These are phyloP conservation scores for Congeria kusceri DNA, from an alignment of 2,888 invertebrate genomes.

Conservation along the genomic window DNA sequence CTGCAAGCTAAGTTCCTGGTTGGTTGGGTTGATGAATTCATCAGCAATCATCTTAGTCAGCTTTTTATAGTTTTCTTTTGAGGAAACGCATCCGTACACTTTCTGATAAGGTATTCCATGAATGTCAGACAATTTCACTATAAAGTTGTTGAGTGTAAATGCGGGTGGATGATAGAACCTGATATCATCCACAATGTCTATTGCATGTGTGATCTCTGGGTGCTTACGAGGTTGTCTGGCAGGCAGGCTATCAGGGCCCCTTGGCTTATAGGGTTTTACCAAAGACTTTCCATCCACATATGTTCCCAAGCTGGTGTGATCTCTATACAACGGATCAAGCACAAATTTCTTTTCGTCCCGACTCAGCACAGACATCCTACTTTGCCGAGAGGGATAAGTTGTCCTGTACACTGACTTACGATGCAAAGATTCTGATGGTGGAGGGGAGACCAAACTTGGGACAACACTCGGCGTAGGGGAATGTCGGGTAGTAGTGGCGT, in stretches of 20 bases:
- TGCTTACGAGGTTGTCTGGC: constrained; percentile 70
- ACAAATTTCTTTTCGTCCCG: constrained; percentile 76
- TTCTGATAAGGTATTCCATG: constrained; percentile 72
- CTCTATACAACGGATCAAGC: constrained; percentile 75
- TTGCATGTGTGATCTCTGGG: constrained; percentile 71
- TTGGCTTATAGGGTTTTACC: constrained; percentile 77
- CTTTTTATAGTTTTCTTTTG: constrained; percentile 81
- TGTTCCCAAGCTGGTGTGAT: constrained; percentile 75
- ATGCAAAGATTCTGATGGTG: constrained; percentile 75
- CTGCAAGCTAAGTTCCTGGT: constrained; percentile 52
- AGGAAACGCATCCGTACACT: constrained; percentile 75
- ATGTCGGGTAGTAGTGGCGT: constrained; percentile 41
- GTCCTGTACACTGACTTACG: constrained; percentile 56
- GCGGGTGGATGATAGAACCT: constrained; percentile 76
- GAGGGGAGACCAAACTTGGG: constrained; percentile 73
- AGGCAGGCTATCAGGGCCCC: constrained; percentile 81
- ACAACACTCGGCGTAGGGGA: constrained; percentile 74
- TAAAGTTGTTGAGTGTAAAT: constrained; percentile 82
- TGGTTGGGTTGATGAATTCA: constrained; percentile 54
- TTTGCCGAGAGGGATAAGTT: constrained; percentile 64
- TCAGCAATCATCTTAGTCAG: constrained; percentile 78
- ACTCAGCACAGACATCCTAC: constrained; percentile 67
- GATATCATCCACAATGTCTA: constrained; percentile 74
- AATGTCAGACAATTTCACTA: constrained; percentile 75
- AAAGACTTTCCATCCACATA: constrained; percentile 80